A percentile compares a stretch with the other conserved stretches of the same genome.
These are phyloP conservation scores for Aviceda subcristata DNA, from an alignment of 2,113 vertebrate genomes.

Conservation along the genomic window DNA sequence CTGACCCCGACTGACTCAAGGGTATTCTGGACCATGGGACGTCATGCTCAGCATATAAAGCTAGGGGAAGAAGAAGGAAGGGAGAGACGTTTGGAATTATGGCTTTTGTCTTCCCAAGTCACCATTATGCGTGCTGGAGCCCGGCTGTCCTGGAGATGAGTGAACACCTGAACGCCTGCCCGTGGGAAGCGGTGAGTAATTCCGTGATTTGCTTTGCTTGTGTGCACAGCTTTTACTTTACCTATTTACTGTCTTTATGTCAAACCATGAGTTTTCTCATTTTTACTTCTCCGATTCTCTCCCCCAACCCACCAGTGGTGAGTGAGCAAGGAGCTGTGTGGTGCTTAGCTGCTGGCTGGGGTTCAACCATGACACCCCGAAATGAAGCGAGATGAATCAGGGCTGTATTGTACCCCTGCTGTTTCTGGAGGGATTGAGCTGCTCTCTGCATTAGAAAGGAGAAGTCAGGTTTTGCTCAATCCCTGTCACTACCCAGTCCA, in stretches of 20 bases:
- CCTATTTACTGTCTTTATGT: too few species aligned
- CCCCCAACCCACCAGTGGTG: too few species aligned
- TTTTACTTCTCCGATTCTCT: too few species aligned
- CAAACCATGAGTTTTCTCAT: too few species aligned
- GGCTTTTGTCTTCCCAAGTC: neutral
- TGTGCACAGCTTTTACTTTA: too few species aligned
- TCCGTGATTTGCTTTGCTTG: too few species aligned
- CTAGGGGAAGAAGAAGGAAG: neutral
- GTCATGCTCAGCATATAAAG: neutral
- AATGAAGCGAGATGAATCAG: neutral
- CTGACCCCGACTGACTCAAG: neutral
- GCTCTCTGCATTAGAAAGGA: neutral
- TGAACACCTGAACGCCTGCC: neutral
- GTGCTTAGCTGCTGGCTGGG: neutral
- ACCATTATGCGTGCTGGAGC: rapidly evolving
- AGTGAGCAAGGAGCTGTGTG: too few species aligned
- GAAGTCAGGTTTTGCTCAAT: neutral
- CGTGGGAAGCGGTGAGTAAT: neutral
- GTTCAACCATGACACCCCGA: neutral
- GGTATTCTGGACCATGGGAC: neutral
- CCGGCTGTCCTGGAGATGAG: neutral
- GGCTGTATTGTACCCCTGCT: neutral
- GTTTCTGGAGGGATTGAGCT: neutral
- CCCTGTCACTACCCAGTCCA: neutral
- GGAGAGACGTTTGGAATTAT: neutral